Base-by-base conservation (phyloP, 2,888 invertebrate species). In the Pristionchus exspectatus region DNA sequence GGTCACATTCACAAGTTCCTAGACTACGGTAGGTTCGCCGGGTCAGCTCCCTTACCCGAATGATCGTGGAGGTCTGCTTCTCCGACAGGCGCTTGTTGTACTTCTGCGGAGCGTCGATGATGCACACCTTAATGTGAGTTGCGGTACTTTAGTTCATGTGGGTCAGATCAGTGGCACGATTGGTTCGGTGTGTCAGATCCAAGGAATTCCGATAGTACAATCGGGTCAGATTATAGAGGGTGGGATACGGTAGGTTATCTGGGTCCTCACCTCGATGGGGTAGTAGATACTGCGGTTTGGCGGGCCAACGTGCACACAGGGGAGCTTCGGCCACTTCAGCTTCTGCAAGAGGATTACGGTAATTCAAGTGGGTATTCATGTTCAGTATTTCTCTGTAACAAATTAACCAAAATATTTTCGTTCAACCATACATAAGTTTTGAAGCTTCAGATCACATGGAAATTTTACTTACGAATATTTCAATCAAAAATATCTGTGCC, bases 291-390 rank as follows among this genome's bases (percentile, higher is more conserved):
- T 92, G 69, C 94, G 92, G 87, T 92, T 91, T 38, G 92, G 92
- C n/a, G 94, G 93, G 9, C 94, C 94, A 63, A 94, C 94, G 91
- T 94, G 94, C 72, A 94, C 93, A 77, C 94, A 94, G 30, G 94
- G 94, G 77, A 94, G 91, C 86, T 91, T 91, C n/a, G 94, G 94
- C 89, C 90, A 94, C 87, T 90, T 90, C 69, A 94, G 92, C 74
- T 90, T 90, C 77, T 87, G 74, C 27, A 88, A 54, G 4, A n/a
- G 16, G 27, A 66, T 50, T 7, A 50, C 44, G 44, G 44, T 50
- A 50, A 10, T 50, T 50, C 44, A 50, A 38, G 38, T 38, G 38
- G 38, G 5, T 38, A 38, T 38, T 38, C 5, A 38, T 38, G n/a
- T n/a, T n/a, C n/a, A n/a, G n/a, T n/a, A n/a, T n/a, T n/a, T n/a